phyloP scores from a whole-genome alignment of 2,797 vertebrate species.

The Macroramphosus scolopax region DNA sequence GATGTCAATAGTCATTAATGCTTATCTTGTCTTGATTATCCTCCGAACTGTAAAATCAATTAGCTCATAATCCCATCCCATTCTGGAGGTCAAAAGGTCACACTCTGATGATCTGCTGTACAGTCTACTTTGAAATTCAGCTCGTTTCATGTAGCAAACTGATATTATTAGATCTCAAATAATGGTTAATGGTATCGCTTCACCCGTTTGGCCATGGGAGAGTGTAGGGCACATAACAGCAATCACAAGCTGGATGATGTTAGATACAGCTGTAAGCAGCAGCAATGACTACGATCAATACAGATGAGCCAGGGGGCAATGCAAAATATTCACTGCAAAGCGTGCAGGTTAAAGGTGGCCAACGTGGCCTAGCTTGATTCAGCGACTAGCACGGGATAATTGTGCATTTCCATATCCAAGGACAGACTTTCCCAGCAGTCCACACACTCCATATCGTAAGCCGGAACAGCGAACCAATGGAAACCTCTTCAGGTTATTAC shows the following conservation, averaged over 20 bases:
- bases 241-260: slow-evolving; percentile 57
- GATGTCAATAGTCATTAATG: slow-evolving; percentile 72
- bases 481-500: slow-evolving; percentile 61
- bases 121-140: too few species aligned
- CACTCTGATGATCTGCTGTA: slow-evolving; percentile 33
- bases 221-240: slow-evolving; percentile 43
- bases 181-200: too few species aligned
- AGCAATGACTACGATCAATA: slow-evolving; percentile 41
- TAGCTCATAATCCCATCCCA: slow-evolving; percentile 60
- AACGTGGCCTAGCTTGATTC: slow-evolving; percentile 35
- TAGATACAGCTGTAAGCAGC: slow-evolving; percentile 40
- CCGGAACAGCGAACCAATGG: slow-evolving; percentile 22
- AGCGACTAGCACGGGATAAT: slow-evolving; percentile 38
- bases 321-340: slow-evolving; percentile 32
- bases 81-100: slow-evolving; percentile 59
- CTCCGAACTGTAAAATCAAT: slow-evolving; percentile 70
- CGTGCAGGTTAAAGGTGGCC: slow-evolving; percentile 33
- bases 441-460: slow-evolving; percentile 12
- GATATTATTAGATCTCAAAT: slow-evolving; percentile 36
- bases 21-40: slow-evolving; percentile 76
- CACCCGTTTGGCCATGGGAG: too few species aligned
- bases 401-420: slow-evolving; percentile 59
- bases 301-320: slow-evolving; percentile 20
- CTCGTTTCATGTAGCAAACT: too few species aligned
- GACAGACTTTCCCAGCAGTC: slow-evolving; percentile 25